Percentiles rank a stretch among this genome's conserved stretches.
These are phyloP conservation scores for Toxotes jaculatrix DNA, from an alignment of 2,113 vertebrate genomes.

Conservation along the genomic window DNA sequence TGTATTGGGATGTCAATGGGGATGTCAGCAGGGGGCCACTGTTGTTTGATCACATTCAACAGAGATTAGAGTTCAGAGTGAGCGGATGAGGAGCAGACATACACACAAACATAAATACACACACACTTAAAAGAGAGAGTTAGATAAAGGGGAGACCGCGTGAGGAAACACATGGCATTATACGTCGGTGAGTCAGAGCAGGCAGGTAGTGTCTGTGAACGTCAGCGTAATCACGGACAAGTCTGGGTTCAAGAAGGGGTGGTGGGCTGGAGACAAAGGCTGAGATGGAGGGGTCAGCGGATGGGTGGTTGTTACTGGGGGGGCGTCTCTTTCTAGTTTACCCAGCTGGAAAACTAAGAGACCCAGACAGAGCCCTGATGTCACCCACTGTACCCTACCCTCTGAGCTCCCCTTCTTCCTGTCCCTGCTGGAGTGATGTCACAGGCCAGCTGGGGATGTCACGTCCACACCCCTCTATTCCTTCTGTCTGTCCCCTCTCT, in stretches of 20 bases:
- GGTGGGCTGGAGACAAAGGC: conserved; percentile 46
- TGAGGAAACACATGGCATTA: conserved; percentile 81
- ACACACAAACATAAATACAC: conserved; percentile 66
- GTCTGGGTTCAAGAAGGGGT: conserved; percentile 46
- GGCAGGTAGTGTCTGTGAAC: conserved; percentile 61
- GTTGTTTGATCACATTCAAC: conserved; percentile 68
- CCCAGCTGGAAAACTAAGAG: conserved; percentile 80
- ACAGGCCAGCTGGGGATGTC: conserved; percentile 85
- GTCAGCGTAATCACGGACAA: conserved; percentile 21
- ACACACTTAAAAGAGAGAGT: conserved; percentile 66
- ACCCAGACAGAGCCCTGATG: conserved; percentile 81
- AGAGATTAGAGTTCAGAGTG: conserved; percentile 54
- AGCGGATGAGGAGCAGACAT: conserved; percentile 79
- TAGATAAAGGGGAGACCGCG: conserved; percentile 63
- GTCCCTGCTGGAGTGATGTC: conserved; percentile 81
- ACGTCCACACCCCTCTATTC: conserved; percentile 72
- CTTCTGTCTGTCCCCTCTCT: conserved; percentile 44
- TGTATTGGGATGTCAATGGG: conserved; percentile 17
- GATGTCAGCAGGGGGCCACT: conserved; percentile 32
- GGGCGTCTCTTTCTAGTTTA: conserved; percentile 76
- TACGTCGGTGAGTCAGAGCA: conserved; percentile 53
- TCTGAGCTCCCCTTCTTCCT: conserved; percentile 81
- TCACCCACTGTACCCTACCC: conserved; percentile 77
- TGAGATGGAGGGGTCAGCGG: conserved; percentile 30
- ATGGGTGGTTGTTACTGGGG: conserved; percentile 36